Evolutionary conservation across 2,797 vertebrate species (phyloP), one percentile per base, ranked within the genome.

Genomic region (Protonibea diacanthus): DNA sequence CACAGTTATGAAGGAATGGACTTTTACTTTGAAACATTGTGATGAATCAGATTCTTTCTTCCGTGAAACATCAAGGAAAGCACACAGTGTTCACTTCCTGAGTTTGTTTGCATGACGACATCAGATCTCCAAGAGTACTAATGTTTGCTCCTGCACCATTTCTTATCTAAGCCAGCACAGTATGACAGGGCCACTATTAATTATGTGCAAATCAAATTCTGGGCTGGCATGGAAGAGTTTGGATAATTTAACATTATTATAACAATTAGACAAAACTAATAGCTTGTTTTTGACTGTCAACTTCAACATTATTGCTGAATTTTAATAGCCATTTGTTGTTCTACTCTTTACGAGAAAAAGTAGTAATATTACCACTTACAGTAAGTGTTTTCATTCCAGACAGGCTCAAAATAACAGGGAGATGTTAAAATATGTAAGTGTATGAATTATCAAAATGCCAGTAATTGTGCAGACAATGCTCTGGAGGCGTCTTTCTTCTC

Each of bases 131-230:
- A 74, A 12, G 33, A 68, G 25, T 4, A 18, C 59, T 59, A 63
- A 40, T 23, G 47, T 67, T 66, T 72, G 38, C 65, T 70, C 83
- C 55, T 77, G 73, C 65, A 55, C 49, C 38, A 21, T 80, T 76
- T 78, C 69, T 71, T 62, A 45, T 77, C 6, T 47, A 55, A 73
- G 74, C 27, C 47, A 12, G 49, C 76, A 52, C 59, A 80, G 71
- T 65, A 45, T 74, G 71, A 81, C 67, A 60, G 42, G 44, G 38
- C 18, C 17, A 38, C 61, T 52, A 45, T 77, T 83, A 67, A 82
- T 81, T 82, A 82, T 78, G 21, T 71, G 69, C 21, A 70, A 80
- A 86, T 84, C 70, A 59, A 81, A 83, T 73, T 33, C 42, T 6
- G 33, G 33, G 42, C n/a, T 47, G 47, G 14, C 65, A 58, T 70